phyloP scores from a whole-genome alignment of 2,113 vertebrate species.

The Amblyornis subalaris region DNA sequence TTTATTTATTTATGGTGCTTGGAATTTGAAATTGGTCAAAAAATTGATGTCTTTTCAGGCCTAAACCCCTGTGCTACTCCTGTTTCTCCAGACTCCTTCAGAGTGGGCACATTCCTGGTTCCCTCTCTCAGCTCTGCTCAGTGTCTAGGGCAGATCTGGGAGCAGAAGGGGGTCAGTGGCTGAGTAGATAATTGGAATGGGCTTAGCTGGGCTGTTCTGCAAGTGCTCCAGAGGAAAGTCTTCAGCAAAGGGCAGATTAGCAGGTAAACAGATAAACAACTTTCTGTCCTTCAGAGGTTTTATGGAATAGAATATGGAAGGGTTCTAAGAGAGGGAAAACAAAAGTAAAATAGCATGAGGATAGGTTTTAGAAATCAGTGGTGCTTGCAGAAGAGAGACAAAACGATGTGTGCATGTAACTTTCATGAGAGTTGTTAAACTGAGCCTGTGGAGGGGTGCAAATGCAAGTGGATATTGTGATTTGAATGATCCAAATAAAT shows the following conservation, averaged over 20 bases:
- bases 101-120: background rate
- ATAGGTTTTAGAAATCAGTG: background rate
- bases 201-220: background rate
- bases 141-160: background rate
- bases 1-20: background rate
- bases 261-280: background rate
- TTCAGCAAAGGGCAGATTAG: background rate
- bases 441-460: background rate
- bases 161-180: background rate
- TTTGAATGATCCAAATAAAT: background rate
- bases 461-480: background rate
- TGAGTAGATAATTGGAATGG: background rate
- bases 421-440: background rate
- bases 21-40: background rate
- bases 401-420: fast-evolving
- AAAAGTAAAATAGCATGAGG: fast-evolving
- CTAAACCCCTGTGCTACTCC: background rate
- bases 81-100: background rate
- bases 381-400: background rate
- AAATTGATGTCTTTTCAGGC: background rate
- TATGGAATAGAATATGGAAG: background rate
- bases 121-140: background rate
- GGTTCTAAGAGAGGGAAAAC: background rate
- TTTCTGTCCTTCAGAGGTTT: background rate
- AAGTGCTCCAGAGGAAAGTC: background rate